A percentile compares a stretch with the other conserved stretches of the same genome.
These are phyloP conservation scores for Serinus canaria DNA, from an alignment of 2,113 vertebrate species.

Conservation along the genomic window DNA sequence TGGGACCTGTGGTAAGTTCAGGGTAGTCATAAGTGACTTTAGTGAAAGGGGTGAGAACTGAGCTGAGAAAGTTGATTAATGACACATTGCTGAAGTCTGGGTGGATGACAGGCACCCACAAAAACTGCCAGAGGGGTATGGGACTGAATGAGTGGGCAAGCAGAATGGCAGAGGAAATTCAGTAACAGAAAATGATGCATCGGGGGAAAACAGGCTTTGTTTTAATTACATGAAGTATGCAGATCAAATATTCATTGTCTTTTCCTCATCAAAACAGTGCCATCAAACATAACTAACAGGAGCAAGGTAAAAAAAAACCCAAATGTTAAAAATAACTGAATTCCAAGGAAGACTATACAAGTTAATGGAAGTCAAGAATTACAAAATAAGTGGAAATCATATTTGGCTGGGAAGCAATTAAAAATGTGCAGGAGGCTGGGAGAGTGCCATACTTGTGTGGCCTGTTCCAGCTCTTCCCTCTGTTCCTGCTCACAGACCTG, in stretches of 20 bases:
- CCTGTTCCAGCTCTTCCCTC: not conserved
- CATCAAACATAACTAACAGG: not conserved
- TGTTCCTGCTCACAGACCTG: not conserved
- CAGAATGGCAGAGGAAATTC: not conserved
- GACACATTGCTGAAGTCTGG: not conserved
- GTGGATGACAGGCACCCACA: not conserved
- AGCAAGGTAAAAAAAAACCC: not conserved
- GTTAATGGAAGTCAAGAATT: not conserved
- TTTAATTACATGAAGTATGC: not conserved
- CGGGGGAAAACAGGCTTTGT: not conserved
- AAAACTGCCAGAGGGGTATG: not conserved
- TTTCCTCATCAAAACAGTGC: not conserved
- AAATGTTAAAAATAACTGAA: not conserved
- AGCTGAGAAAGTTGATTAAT: not conserved
- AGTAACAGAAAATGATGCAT: not conserved
- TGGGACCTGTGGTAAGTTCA: not conserved
- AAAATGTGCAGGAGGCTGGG: not conserved
- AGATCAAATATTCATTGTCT: not conserved
- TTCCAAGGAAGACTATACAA: not conserved
- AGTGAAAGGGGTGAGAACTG: not conserved
- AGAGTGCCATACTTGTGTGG: not conserved
- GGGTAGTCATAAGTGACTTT: not conserved
- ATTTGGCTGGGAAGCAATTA: not conserved
- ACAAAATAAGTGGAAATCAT: not conserved
- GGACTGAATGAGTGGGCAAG: not conserved